A percentile compares a stretch with the other conserved stretches of the same genome.
Evolutionary conservation across 1,140 invertebrate species (phyloP).

Genomic region (Saccostrea glomerata): DNA sequence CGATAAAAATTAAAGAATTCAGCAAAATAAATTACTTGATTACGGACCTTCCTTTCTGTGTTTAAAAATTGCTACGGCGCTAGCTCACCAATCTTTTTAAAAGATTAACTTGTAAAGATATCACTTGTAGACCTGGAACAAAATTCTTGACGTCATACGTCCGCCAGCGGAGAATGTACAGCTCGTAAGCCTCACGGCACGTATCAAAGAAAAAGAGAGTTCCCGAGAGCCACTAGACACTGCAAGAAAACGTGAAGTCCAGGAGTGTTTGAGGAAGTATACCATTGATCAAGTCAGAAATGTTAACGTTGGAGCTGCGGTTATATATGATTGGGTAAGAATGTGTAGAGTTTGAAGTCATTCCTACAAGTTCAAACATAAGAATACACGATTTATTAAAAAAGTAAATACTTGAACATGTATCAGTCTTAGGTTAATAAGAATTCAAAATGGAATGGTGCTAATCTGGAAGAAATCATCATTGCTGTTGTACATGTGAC

Average conservation of each 20-base stretch:
- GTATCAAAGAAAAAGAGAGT: not conserved
- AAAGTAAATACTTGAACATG: not conserved
- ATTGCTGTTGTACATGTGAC: too few relatives aligned
- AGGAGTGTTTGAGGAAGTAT: not conserved
- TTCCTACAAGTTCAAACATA: not conserved
- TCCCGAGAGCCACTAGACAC: not conserved
- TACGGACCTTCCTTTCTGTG: too few relatives aligned
- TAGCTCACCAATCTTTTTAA: too few relatives aligned
- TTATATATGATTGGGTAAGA: constrained; percentile 24
- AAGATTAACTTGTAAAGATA: too few relatives aligned
- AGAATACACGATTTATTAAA: too few relatives aligned
- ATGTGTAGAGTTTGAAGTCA: not conserved
- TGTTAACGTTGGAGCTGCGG: constrained; percentile 20
- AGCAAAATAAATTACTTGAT: too few relatives aligned
- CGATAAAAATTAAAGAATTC: too few relatives aligned
- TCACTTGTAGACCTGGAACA: constrained; percentile 20
- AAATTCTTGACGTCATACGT: not conserved
- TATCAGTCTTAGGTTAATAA: too few relatives aligned
- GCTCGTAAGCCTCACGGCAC: not conserved
- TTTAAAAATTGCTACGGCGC: too few relatives aligned
- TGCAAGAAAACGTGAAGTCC: not conserved
- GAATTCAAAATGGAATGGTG: too few relatives aligned
- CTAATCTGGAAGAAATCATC: too few relatives aligned
- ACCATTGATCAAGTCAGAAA: not conserved
- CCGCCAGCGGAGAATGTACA: not conserved